Percentiles rank a stretch among this genome's conserved stretches.
Evolutionary conservation across 2,797 vertebrate species (phyloP).

Genomic region (Sardinella longiceps): DNA sequence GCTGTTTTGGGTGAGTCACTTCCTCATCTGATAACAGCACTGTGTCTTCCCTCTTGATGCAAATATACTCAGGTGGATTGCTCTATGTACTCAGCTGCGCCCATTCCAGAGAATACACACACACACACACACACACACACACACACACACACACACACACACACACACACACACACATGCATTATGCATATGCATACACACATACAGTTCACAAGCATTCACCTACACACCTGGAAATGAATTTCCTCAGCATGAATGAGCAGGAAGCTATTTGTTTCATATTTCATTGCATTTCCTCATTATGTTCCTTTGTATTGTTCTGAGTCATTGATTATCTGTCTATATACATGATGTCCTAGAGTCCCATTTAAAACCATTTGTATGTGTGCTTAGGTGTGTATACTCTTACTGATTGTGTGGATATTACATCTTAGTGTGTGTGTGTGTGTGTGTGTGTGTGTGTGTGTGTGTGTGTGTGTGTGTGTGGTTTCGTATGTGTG

Average conservation of each 20-base stretch:
- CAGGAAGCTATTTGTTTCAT: slow-evolving; percentile 52
- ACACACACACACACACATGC: slow-evolving; percentile 29
- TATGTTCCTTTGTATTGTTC: background rate
- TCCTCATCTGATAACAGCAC: background rate
- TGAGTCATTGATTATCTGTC: background rate
- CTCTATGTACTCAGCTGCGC: background rate
- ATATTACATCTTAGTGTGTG: slow-evolving; percentile 18
- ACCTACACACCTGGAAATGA: background rate
- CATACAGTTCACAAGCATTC: slow-evolving; percentile 17
- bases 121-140: background rate
- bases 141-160: slow-evolving; percentile 32
- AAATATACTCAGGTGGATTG: slow-evolving; percentile 2
- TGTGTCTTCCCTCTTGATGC: slow-evolving; percentile 5
- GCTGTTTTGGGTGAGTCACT: slow-evolving; percentile 15
- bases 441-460: slow-evolving; percentile 32
- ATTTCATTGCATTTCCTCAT: slow-evolving; percentile 62
- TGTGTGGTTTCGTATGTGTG: slow-evolving; percentile 2
- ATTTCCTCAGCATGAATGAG: slow-evolving; percentile 24
- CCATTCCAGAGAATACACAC: background rate
- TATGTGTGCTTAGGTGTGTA: background rate
- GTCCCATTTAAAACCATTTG: background rate
- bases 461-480: slow-evolving; percentile 25
- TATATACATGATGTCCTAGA: background rate
- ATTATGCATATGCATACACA: background rate
- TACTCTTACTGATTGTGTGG: background rate